These are phyloP conservation scores for Panthera uncia DNA, from an alignment of 2,113 vertebrate genomes.

Conservation along the genomic window DNA sequence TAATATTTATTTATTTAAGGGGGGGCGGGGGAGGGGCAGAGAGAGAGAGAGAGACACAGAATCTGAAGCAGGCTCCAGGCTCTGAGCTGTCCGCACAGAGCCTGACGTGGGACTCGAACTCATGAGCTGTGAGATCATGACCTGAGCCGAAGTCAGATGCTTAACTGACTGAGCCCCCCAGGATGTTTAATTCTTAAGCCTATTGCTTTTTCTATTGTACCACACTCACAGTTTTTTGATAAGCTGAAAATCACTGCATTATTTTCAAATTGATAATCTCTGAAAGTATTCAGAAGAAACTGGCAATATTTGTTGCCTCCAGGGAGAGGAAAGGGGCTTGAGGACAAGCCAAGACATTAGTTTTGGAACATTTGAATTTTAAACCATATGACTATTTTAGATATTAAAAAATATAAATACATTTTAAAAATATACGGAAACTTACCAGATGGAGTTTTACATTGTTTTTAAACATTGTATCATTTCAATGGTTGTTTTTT, in stretches of 20 bases:
- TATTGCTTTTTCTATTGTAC: constrained; percentile 1
- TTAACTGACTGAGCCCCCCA: no score
- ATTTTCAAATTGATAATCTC: constrained; percentile 18
- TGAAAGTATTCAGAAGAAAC: constrained; percentile 45
- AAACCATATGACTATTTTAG: not conserved
- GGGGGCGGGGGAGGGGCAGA: no score
- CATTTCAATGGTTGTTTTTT: not conserved
- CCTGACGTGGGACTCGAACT: no score
- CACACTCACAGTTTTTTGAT: constrained; percentile 22
- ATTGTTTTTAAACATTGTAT: constrained; percentile 11
- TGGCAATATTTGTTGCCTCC: not conserved
- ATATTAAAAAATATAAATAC: constrained; percentile 3
- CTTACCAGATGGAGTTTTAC: constrained; percentile 30
- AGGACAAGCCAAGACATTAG: not conserved
- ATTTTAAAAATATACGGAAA: not conserved
- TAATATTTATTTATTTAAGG: no score
- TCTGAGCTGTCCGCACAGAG: no score
- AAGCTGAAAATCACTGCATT: constrained; percentile 24
- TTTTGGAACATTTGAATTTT: constrained; percentile 35
- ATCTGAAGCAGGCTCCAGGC: no score
- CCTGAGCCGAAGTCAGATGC: no score
- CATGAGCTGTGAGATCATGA: no score
- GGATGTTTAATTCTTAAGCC: not conserved
- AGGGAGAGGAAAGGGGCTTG: not conserved
- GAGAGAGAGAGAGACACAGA: no score